Evolutionary conservation across 2,113 vertebrate species (phyloP).

Genomic region (Colius striatus): DNA sequence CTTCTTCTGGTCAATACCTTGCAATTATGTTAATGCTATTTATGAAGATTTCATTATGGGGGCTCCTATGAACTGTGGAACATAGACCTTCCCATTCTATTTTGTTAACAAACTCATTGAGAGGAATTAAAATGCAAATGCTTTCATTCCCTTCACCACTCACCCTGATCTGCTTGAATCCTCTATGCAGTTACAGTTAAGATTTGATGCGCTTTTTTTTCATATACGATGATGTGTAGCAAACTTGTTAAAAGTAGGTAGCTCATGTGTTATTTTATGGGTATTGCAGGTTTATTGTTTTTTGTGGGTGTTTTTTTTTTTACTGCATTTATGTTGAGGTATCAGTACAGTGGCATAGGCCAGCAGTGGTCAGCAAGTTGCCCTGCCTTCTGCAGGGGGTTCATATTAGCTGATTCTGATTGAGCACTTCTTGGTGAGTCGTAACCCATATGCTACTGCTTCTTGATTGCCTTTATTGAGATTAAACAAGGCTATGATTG

Average conservation of each 20-base stretch:
- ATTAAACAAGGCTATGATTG: neutral
- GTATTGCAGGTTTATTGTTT: neutral
- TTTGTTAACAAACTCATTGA: neutral
- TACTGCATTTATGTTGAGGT: neutral
- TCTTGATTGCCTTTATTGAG: neutral
- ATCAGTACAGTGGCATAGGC: neutral
- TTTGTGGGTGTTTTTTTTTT: too few species aligned
- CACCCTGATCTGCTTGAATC: neutral
- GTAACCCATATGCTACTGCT: neutral
- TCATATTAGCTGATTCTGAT: neutral
- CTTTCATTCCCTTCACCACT: neutral
- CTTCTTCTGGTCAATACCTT: neutral
- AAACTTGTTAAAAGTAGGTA: neutral
- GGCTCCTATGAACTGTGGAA: neutral
- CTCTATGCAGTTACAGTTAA: neutral
- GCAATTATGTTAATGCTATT: neutral
- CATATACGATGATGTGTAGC: neutral
- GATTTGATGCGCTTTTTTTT: neutral
- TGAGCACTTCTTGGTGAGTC: neutral
- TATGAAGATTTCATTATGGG: neutral
- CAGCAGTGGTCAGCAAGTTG: accelerated
- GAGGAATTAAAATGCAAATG: neutral
- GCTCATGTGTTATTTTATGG: neutral
- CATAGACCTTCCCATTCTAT: neutral
- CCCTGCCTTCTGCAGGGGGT: too few species aligned